These are phyloP conservation scores for Ptychoptera albimana DNA, from an alignment of 2,888 invertebrate species.

Conservation along the genomic window DNA sequence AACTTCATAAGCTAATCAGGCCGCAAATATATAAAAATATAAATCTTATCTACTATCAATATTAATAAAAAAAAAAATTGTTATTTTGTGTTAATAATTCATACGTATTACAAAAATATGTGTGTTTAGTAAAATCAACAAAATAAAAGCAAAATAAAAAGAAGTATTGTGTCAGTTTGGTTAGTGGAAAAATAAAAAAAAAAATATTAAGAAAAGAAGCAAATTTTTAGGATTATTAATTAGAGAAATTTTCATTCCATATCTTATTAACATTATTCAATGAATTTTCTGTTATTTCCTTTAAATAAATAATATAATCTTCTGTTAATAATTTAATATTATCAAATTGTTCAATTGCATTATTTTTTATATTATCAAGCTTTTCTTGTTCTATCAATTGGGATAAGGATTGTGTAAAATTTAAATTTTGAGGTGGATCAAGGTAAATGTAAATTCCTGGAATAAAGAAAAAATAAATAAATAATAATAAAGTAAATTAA, in stretches of 20 bases:
- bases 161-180: no score
- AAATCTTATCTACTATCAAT: no score
- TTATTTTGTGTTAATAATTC: no score
- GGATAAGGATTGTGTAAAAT: slow-evolving; percentile 1
- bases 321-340: slow-evolving; percentile 32
- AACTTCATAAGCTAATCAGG: no score
- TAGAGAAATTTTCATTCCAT: slow-evolving; percentile 30
- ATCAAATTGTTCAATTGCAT: slow-evolving; percentile 33
- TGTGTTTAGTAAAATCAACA: no score
- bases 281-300: slow-evolving; percentile 37
- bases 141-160: no score
- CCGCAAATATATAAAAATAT: no score
- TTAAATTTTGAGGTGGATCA: slow-evolving; percentile 11
- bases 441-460: slow-evolving; percentile 22
- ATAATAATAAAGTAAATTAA: no score
- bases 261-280: slow-evolving; percentile 31
- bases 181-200: no score
- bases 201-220: no score
- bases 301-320: slow-evolving; percentile 31
- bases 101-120: no score
- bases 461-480: slow-evolving; percentile 2
- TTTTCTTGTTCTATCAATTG: slow-evolving; percentile 13
- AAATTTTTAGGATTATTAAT: slow-evolving; percentile 9
- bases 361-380: slow-evolving; percentile 30
- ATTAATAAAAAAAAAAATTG: no score